phyloP scores from a whole-genome alignment of 2,888 invertebrate genomes.

The Falcaria lacertinaria region DNA sequence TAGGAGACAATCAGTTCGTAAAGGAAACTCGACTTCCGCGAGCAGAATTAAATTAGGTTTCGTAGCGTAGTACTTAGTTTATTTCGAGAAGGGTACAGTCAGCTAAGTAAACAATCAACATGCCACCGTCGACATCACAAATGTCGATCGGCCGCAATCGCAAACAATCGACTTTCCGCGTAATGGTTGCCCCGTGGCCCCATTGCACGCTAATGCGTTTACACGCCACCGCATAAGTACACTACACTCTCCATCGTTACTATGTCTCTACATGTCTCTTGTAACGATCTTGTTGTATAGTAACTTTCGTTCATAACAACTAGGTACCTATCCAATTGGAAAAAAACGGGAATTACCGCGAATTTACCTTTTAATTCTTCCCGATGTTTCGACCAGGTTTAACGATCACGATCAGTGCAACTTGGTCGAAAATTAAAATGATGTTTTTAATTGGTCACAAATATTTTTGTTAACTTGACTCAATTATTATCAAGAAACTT shows the following conservation, averaged over 20 bases:
- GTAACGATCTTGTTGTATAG: neutral
- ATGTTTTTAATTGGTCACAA: too few relatives aligned
- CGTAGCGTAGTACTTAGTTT: constrained; percentile 12
- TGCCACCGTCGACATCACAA: constrained; percentile 32
- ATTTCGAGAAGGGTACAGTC: constrained; percentile 33
- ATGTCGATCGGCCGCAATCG: constrained; percentile 40
- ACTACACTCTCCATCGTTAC: constrained; percentile 8
- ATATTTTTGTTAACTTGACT: too few relatives aligned
- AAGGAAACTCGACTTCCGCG: neutral
- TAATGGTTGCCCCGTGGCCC: constrained; percentile 43
- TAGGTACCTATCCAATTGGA: too few relatives aligned
- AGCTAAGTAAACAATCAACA: constrained; percentile 41
- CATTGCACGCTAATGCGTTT: constrained; percentile 50
- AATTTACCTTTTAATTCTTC: too few relatives aligned
- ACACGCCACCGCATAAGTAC: constrained; percentile 19
- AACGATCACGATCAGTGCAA: too few relatives aligned
- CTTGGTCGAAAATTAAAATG: too few relatives aligned
- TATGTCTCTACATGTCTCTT: neutral
- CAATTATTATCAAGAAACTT: too few relatives aligned
- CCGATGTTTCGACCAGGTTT: too few relatives aligned
- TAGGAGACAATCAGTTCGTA: neutral
- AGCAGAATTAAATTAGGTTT: neutral
- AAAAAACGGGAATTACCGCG: too few relatives aligned
- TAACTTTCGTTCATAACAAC: too few relatives aligned
- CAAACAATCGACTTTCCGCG: constrained; percentile 53